Evolutionary conservation across 2,888 invertebrate species (phyloP).

Genomic region (Caenorhabditis doughertyi): DNA sequence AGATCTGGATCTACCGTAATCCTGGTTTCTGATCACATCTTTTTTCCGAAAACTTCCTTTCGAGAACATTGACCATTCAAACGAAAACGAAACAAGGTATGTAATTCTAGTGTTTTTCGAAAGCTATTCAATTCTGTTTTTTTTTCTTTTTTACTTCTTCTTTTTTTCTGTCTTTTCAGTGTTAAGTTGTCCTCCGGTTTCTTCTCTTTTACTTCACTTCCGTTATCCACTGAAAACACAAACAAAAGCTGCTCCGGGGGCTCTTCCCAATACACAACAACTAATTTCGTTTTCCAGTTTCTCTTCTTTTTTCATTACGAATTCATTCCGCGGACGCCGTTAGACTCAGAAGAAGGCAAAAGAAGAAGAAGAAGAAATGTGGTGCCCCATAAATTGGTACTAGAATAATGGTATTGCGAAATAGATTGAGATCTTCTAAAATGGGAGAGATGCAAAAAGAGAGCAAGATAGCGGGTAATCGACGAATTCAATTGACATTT

Average conservation of each 20-base stretch:
- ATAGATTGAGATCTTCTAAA: not conserved
- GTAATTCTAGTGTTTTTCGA: not conserved
- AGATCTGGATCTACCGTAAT: slow-evolving; percentile 4
- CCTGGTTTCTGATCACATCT: slow-evolving; percentile 13
- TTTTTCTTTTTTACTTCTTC: not conserved
- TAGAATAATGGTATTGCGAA: slow-evolving; percentile 38
- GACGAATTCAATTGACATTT: slow-evolving; percentile 43
- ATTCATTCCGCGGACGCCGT: slow-evolving; percentile 43
- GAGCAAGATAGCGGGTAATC: slow-evolving; percentile 3
- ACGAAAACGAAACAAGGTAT: too few species aligned
- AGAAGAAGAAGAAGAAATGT: slow-evolving; percentile 3
- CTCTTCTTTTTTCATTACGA: slow-evolving; percentile 47
- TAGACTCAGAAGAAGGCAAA: slow-evolving; percentile 11
- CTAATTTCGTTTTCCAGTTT: slow-evolving; percentile 45
- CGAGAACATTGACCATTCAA: slow-evolving; percentile 29
- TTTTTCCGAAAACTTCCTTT: slow-evolving; percentile 7
- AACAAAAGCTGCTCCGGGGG: slow-evolving; percentile 6
- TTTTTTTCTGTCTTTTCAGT: not conserved
- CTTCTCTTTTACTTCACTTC: not conserved
- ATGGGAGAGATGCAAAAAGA: slow-evolving; percentile 18
- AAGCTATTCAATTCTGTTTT: not conserved
- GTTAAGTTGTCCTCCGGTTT: slow-evolving; percentile 8
- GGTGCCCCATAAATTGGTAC: slow-evolving; percentile 28
- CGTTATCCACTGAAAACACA: slow-evolving; percentile 8
- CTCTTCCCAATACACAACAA: slow-evolving; percentile 18